These are phyloP conservation scores for Diceros bicornis DNA, from an alignment of 2,797 vertebrate genomes.

Conservation along the genomic window DNA sequence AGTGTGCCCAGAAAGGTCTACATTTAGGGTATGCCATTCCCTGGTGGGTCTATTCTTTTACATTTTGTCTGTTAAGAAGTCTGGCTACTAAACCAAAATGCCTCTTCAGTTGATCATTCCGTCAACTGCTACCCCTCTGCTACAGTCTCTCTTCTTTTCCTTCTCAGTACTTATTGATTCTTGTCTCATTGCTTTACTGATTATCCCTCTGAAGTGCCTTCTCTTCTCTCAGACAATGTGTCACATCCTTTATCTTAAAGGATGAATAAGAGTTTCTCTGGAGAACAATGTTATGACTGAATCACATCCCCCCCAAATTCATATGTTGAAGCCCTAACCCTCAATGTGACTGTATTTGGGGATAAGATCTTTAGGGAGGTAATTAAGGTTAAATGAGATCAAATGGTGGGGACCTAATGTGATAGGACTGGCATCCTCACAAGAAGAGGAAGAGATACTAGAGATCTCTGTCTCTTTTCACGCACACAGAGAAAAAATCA, in stretches of 20 bases:
- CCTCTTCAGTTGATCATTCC: neutral
- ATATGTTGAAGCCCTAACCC: neutral
- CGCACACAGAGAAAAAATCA: neutral
- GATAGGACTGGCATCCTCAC: neutral
- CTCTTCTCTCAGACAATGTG: neutral
- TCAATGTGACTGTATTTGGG: neutral
- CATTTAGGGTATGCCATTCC: neutral
- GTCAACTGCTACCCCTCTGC: neutral
- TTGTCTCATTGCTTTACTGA: neutral
- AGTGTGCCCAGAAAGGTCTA: neutral
- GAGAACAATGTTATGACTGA: neutral
- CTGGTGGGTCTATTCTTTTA: neutral
- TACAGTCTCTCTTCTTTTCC: neutral
- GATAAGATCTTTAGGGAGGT: neutral
- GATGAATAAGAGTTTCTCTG: neutral
- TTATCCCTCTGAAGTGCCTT: neutral
- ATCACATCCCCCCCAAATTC: neutral
- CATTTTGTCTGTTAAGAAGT: neutral
- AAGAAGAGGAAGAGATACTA: neutral
- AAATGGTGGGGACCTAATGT: neutral
- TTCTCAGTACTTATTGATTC: neutral
- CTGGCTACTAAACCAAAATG: neutral
- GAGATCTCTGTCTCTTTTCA: neutral
- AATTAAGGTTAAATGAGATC: neutral
- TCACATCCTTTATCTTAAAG: neutral